Conservation (phyloP, 1,140 invertebrate genomes). For the Gryllus bimaculatus region DNA sequence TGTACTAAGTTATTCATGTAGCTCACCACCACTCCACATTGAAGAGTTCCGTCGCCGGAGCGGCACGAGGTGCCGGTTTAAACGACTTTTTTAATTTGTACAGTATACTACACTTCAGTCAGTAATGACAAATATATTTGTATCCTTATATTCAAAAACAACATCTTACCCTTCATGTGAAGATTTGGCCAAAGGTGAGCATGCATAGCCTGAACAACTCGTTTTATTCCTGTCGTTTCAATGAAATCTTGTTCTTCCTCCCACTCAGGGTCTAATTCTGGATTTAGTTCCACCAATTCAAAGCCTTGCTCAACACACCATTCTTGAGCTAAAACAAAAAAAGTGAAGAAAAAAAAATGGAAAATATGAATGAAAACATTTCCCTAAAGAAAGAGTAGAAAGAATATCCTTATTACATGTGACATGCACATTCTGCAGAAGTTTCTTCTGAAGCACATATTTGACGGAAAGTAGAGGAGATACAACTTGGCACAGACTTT, state of each 20-base stretch:
- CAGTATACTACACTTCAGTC: too few relatives aligned
- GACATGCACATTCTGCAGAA: too few relatives aligned
- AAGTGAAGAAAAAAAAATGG: neutral
- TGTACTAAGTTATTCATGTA: too few relatives aligned
- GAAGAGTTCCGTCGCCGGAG: too few relatives aligned
- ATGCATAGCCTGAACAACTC: conserved; percentile 65
- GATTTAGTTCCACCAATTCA: conserved; percentile 64
- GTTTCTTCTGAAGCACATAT: too few relatives aligned
- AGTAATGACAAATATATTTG: too few relatives aligned
- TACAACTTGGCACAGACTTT: too few relatives aligned
- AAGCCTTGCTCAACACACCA: conserved; percentile 58
- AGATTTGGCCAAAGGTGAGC: conserved; percentile 71
- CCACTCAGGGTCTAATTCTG: conserved; percentile 38
- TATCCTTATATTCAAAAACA: neutral
- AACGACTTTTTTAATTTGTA: too few relatives aligned
- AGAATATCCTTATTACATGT: too few relatives aligned
- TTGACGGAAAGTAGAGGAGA: too few relatives aligned
- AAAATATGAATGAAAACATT: neutral
- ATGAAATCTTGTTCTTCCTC: conserved; percentile 49
- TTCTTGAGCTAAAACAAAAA: conserved; percentile 36
- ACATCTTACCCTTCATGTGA: conserved; percentile 48
- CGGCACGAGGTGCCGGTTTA: too few relatives aligned
- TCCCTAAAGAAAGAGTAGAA: neutral
- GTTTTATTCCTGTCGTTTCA: conserved; percentile 55
- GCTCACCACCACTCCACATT: too few relatives aligned